Evolutionary conservation across 37 sponge, comb jelly and placozoan genomes (phyloP), one percentile per base, ranked within the genome.

Genomic region (Chondrosia reniformis): DNA sequence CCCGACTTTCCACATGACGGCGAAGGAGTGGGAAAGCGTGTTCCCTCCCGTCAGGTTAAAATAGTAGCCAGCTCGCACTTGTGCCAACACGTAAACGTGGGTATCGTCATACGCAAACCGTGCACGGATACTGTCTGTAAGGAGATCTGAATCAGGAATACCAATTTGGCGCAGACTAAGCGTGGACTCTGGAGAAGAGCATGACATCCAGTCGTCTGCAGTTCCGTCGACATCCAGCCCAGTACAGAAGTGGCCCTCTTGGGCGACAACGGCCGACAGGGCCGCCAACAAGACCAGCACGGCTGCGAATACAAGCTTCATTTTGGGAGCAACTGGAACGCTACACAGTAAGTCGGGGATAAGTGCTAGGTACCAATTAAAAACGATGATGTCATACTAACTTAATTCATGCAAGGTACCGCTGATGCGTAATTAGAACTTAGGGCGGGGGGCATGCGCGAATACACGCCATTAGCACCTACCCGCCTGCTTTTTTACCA

Each of bases 1-100:
- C 45, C 82, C 82, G 10, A 81, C 75, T 27, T 54, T 27, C 82
- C 82, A 81, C 82, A 81, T 81, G 33, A 81, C 75, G 13, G 82
- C 37, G 0, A 72, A 38, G 13, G 82, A 81, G n/a, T 81, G 82
- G 0, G 82, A 55, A 1, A 79, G 28, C 1, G 52, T 45, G 46
- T 79, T 79, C 31, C 80, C 82, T 21, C 21, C 63, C 21, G 82
- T 81, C 33, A 81, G 63, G 45, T 81, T 81, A 33, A 81, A 81
- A 33, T 62, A 73, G 41, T 81, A 81, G 40, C 21, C 46, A 0
- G 42, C 82, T 4, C 28, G 13, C 30, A 73, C 27, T 25, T 19
- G 42, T 36, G 75, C 75, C 2, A 81, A 46, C 37, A 81, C 75
- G 63, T 81, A 81, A 5, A 81, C n/a, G 33, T 81, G 33, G 0